Evolutionary conservation across 1,140 invertebrate genomes (phyloP).

Genomic region (Chironomus striatipennis): DNA sequence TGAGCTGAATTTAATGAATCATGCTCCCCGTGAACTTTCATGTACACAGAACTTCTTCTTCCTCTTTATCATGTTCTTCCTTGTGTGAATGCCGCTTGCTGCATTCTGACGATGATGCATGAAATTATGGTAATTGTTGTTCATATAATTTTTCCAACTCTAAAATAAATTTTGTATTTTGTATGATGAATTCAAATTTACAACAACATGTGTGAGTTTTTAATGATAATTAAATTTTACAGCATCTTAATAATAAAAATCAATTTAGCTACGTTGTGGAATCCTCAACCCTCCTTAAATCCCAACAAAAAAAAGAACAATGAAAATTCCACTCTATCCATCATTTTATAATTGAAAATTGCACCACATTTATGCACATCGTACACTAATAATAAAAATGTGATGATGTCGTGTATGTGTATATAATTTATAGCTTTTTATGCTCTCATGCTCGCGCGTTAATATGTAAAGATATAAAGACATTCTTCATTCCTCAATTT

Average conservation of each 20-base stretch:
- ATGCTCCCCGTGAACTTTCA: neutral
- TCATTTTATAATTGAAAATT: too few relatives aligned
- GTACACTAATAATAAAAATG: neutral
- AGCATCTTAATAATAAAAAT: too few relatives aligned
- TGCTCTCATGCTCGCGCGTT: neutral
- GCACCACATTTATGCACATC: too few relatives aligned
- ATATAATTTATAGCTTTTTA: neutral
- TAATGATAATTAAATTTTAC: too few relatives aligned
- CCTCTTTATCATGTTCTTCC: neutral
- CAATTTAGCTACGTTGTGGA: too few relatives aligned
- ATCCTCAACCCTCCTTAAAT: too few relatives aligned
- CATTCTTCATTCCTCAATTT: neutral
- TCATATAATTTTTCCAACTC: too few relatives aligned
- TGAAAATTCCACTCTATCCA: too few relatives aligned
- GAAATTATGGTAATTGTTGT: constrained; percentile 2
- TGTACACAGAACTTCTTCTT: neutral
- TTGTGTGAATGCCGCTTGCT: neutral
- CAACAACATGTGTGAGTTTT: too few relatives aligned
- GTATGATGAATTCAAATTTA: too few relatives aligned
- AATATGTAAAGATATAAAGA: neutral
- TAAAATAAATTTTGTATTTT: too few relatives aligned
- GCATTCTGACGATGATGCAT: neutral
- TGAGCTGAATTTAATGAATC: constrained; percentile 8
- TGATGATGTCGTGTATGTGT: neutral
- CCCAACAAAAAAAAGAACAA: too few relatives aligned